Percentiles rank a stretch among this genome's conserved stretches.
Conservation (phyloP, 2,113 vertebrate species). For the Neotoma lepida region DNA sequence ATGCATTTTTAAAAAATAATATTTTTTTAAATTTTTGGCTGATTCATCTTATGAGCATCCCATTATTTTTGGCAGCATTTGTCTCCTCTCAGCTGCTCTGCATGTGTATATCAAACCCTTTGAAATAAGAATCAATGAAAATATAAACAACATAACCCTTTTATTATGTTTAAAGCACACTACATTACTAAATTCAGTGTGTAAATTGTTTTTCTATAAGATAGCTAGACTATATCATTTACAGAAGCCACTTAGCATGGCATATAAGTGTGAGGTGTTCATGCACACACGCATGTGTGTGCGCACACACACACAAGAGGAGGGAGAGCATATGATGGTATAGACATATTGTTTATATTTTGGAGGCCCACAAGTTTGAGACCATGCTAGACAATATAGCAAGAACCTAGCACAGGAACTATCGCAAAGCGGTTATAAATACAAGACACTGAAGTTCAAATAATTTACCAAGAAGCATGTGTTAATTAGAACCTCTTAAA, state of each 20-base stretch:
- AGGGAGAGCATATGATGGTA: neutral
- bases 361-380: neutral
- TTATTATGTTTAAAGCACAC: neutral
- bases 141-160: neutral
- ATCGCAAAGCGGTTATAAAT: neutral
- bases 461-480: neutral
- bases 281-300: neutral
- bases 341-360: neutral
- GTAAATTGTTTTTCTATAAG: neutral
- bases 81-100: neutral
- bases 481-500: neutral
- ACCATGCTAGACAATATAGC: neutral
- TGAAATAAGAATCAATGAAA: neutral
- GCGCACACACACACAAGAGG: neutral
- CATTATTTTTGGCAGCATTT: conserved; percentile 39
- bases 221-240: neutral
- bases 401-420: neutral
- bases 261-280: neutral
- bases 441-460: neutral
- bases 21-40: conserved; percentile 46
- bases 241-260: neutral
- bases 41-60: neutral
- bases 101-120: neutral
- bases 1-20: neutral
- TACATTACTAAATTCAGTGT: neutral